These are phyloP conservation scores for Sphyrna mokarran DNA, from an alignment of 2,113 vertebrate species.

Conservation along the genomic window DNA sequence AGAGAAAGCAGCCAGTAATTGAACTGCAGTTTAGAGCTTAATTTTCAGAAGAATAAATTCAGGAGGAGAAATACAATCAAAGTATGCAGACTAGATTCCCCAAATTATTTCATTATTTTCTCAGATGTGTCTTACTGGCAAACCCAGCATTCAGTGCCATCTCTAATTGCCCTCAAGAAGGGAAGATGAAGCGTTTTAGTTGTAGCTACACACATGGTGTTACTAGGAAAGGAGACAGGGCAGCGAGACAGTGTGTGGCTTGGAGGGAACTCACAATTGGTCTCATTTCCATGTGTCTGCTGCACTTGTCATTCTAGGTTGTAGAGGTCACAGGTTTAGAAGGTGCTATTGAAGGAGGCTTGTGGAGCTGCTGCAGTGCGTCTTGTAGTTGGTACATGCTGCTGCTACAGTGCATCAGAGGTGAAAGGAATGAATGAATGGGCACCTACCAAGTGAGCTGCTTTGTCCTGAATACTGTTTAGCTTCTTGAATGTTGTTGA, in stretches of 20 bases:
- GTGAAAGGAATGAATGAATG: not conserved
- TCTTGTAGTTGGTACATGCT: not conserved
- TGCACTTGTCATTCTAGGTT: not conserved
- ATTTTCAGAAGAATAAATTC: not conserved
- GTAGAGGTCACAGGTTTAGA: not conserved
- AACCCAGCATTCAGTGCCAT: not conserved
- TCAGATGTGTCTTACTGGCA: not conserved
- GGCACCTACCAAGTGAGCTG: not conserved
- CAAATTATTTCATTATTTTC: not conserved
- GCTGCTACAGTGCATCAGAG: not conserved
- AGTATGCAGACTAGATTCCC: not conserved
- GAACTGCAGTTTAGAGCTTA: not conserved
- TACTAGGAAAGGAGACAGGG: not conserved
- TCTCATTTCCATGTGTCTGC: not conserved
- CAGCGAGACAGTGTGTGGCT: not conserved
- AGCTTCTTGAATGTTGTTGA: not conserved
- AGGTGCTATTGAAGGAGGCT: not conserved
- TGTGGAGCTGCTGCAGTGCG: not conserved
- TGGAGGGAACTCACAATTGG: not conserved
- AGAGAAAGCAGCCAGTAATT: not conserved
- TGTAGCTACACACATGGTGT: not conserved
- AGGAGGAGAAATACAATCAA: not conserved
- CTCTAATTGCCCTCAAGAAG: not conserved
- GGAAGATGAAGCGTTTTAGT: not conserved
- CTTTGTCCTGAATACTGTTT: not conserved